phyloP scores from a whole-genome alignment of 2,888 invertebrate genomes.

The Dicyrtoma fusca region DNA sequence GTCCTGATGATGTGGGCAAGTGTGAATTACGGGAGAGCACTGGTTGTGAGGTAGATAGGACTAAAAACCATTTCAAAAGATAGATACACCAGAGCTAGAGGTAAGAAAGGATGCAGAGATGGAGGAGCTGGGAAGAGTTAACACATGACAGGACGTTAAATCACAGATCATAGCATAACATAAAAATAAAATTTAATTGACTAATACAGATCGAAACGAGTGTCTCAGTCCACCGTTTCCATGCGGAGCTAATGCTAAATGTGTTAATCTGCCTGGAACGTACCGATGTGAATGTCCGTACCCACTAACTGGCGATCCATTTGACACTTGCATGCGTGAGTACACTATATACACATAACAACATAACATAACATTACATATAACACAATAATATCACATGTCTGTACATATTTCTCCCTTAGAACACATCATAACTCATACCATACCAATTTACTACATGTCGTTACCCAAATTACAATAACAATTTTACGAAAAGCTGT shows the following conservation, averaged over 20 bases:
- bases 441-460: background rate
- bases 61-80: too few relatives aligned
- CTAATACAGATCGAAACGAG: conserved; percentile 73
- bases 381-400: background rate
- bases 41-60: too few relatives aligned
- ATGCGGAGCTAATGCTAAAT: conserved; percentile 89
- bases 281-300: conserved; percentile 86
- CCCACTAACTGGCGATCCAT: conserved; percentile 84
- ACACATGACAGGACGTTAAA: too few relatives aligned
- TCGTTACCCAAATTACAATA: too few relatives aligned
- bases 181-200: conserved; percentile 4
- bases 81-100: too few relatives aligned
- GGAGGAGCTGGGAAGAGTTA: too few relatives aligned
- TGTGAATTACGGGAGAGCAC: too few relatives aligned
- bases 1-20: too few relatives aligned
- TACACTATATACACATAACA: conserved; percentile 36
- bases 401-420: background rate
- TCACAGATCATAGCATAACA: too few relatives aligned
- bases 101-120: too few relatives aligned
- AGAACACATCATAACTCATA: background rate
- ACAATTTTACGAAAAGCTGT: too few relatives aligned
- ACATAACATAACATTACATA: conserved; percentile 34
- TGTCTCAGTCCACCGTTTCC: conserved; percentile 77
- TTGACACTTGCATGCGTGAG: conserved; percentile 55
- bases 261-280: conserved; percentile 83